Base-by-base conservation (phyloP, 37 sponge, comb jelly and placozoan genomes). In the Chondrilla cf. caribensis region DNA sequence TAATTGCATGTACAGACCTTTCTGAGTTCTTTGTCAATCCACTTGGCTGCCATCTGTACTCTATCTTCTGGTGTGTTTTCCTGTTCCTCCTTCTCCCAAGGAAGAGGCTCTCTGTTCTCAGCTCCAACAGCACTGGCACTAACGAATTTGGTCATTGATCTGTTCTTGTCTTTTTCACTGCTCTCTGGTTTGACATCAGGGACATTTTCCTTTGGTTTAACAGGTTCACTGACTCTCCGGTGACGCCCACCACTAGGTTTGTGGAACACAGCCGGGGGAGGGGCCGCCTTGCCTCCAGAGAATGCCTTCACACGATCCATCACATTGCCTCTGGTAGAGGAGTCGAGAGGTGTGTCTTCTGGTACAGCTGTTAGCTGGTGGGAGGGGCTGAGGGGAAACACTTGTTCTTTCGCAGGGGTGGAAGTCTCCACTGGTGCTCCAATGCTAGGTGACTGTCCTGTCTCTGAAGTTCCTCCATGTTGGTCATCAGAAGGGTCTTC, bases 11-110 rank as follows among this genome's bases (percentile, higher is more conserved):
- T 22, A 9, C 24, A n/a, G 14, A 85, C 86, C 81, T 85, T 85
- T 42, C 81, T 64, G 3, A 85, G 44, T 22, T 85, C 81, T 68
- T 85, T 85, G 81, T 85, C 84, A 29, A 88, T 64, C 89, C 89
- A 88, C 60, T 85, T 79, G 37, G 80, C 84, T 3, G 89, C 89
- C 25, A 62, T 79, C 75, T 64, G 71, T 4, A 84, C 84, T 32
- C 84, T 42, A 41, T 81, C 77, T 21, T 70, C 2, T 2, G 18
- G 18, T n/a, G 0, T 17, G 9, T 19, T 72, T 28, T 14, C 84
- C 57, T 70, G 62, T 35, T 77, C 66, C 58, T 68, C 55, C 70
- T 75, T 73, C 85, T 82, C 83, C 71, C 83, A 73, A 73, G 76
- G 76, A 11, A 73, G 41, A 24, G 76, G 76, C 2, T 37, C 44